Evolutionary conservation across 2,113 vertebrate genomes (phyloP), one percentile per base, ranked within the genome.

Genomic region (Prunella fulvescens): DNA sequence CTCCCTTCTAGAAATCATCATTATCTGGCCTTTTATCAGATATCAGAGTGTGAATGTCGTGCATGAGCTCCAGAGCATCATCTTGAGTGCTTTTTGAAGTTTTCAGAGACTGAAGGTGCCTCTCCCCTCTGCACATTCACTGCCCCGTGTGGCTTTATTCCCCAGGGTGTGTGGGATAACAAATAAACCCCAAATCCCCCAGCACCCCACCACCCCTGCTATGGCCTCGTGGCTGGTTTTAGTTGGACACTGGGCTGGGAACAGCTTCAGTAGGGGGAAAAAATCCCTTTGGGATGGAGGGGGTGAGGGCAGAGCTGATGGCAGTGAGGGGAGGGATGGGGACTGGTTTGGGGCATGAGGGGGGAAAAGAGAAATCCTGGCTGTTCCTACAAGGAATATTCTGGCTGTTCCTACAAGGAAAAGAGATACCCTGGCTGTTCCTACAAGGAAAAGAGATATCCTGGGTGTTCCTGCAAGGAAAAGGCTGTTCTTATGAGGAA

Each of bases 41-140:
- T 29, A 17, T 1, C 24, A 29, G 12, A 5, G 1, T 0, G 3
- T 14, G 11, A 40, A 25, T 17, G 6, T 9, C 4, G 5, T 19
- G 51, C 20, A 5, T 4, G 16, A 16, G 39, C 51, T 61, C 29
- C 58, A 45, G 53, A 54, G 58, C 39, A 44, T 15, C 39, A 2
- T 48, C 79, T 53, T 4, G 42, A 39, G 44, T 15, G 50, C 4
- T 39, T 58, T 65, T 60, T 10, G 24, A 19, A 37, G 12, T 16
- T 4, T 29, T 24, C 42, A 24, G 37, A 14, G 25, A 3, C 26
- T 8, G 2, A n/a, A 61, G 37, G 35, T 7, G 60, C 5, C 54
- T 47, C 65, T 69, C 4, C 29, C 25, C 48, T 22, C 39, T 39
- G 33, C 71, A n/a, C 14, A 0, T 29, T 13, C 6, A 3, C 67